Percentiles rank a stretch among this genome's conserved stretches.
phyloP scores from a whole-genome alignment of 2,888 invertebrate genomes.

The Caenorhabditis panamensis region DNA sequence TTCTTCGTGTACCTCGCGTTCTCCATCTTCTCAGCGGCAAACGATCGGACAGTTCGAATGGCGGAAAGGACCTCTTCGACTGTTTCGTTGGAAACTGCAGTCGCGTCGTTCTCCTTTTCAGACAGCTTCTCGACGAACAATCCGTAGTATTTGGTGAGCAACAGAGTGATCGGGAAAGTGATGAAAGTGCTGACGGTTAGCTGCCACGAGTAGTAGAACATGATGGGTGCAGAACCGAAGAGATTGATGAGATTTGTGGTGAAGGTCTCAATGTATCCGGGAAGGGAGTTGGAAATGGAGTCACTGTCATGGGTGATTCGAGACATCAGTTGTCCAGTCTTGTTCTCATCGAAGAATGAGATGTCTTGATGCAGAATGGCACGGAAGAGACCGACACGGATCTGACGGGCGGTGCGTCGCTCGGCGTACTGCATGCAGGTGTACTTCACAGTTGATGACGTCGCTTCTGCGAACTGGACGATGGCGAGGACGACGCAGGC shows the following conservation, averaged over 20 bases:
- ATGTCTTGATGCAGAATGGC: conserved; percentile 81
- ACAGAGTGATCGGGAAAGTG: conserved; percentile 48
- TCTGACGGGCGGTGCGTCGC: conserved; percentile 64
- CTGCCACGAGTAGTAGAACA: conserved; percentile 61
- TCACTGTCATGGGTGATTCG: conserved; percentile 54
- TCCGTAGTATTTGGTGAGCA: conserved; percentile 52
- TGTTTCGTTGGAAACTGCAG: conserved; percentile 52
- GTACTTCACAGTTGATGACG: conserved; percentile 31
- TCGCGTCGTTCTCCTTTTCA: conserved; percentile 55
- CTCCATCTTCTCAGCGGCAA: conserved; percentile 50
- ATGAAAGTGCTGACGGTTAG: conserved; percentile 52
- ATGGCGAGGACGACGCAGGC: conserved; percentile 50
- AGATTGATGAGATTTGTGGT: conserved; percentile 48
- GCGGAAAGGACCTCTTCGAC: conserved; percentile 58
- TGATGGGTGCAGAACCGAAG: conserved; percentile 51
- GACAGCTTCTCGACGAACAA: conserved; percentile 49
- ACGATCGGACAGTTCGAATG: conserved; percentile 58
- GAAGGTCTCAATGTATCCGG: conserved; percentile 54
- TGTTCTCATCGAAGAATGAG: conserved; percentile 81
- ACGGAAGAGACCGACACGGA: conserved; percentile 80
- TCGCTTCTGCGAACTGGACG: conserved; percentile 50
- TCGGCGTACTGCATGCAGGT: conserved; percentile 51
- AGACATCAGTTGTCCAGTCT: conserved; percentile 75
- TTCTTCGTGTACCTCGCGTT: conserved; percentile 34
- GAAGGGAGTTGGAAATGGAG: conserved; percentile 54